Conservation (phyloP, 2,888 invertebrate genomes). For the Drosophila melanosoma region DNA sequence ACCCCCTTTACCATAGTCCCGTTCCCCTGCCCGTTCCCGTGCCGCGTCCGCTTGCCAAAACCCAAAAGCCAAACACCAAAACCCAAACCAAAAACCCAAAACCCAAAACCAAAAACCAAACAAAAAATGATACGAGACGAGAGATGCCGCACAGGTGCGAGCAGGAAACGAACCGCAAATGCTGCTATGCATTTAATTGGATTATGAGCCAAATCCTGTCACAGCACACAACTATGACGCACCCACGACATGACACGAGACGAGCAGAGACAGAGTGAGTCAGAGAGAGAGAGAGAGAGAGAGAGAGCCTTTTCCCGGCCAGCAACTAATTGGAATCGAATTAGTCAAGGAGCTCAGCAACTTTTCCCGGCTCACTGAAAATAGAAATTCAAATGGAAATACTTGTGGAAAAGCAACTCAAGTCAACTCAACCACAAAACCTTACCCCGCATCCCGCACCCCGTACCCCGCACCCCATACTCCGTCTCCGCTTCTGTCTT, state of each 20-base stretch:
- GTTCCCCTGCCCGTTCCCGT: not conserved
- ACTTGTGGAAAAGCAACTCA: conserved; percentile 30
- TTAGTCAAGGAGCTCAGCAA: conserved; percentile 80
- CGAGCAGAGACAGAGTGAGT: conserved; percentile 9
- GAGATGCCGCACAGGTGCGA: conserved; percentile 74
- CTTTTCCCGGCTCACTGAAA: conserved; percentile 54
- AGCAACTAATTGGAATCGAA: conserved; percentile 77
- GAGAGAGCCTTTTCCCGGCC: conserved; percentile 35
- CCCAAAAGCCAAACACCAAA: conserved; percentile 24
- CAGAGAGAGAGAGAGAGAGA: conserved; percentile 21
- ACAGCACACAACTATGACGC: conserved; percentile 60
- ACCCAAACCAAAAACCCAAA: conserved; percentile 16
- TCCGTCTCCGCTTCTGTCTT: conserved; percentile 16
- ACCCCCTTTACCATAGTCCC: conserved; percentile 1
- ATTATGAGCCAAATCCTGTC: conserved; percentile 78
- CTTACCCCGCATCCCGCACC: conserved; percentile 9
- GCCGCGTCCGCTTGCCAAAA: conserved; percentile 48
- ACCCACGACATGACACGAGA: conserved; percentile 51
- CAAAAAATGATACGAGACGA: conserved; percentile 15
- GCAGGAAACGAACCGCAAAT: conserved; percentile 66
- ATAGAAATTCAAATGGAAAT: conserved; percentile 35
- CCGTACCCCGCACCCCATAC: not conserved
- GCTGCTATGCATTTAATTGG: conserved; percentile 74
- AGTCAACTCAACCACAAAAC: conserved; percentile 34
- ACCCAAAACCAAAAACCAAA: conserved; percentile 12